Base-by-base conservation (phyloP, 2,797 vertebrate species). In the Acanthurus leucopareius region DNA sequence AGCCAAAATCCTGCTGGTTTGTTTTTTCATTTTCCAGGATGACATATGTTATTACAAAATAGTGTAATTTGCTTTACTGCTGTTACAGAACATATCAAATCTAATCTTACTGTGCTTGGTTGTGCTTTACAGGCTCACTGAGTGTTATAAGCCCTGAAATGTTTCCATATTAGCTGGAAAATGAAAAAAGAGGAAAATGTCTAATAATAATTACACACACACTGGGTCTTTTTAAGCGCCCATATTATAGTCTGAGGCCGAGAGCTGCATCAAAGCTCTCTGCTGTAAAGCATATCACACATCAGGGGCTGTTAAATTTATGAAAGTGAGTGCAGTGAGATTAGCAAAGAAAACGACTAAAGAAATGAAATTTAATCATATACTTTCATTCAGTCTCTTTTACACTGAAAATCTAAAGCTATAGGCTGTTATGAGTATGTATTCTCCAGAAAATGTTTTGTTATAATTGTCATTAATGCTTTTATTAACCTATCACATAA, bases 111-210 rank as follows among this genome's bases (percentile, higher is more conserved):
- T 47, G 52, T 20, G 1, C 48, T 74, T 62, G 79, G 59, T 67
- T 35, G 14, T 13, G 72, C 16, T 77, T 75, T 73, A 65, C 56
- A 77, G 75, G 42, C 69, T 77, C 70, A 0, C 63, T 57, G 69
- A 77, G 69, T 13, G 74, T 57, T 71, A 35, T 10, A 75, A 45
- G n/a, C 76, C 44, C 68, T 63, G 77, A 84, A 87, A 84, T 72
- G 79, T 89, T 91, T 91, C 89, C 86, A 86, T 86, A 88, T 86
- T 90, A 87, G 79, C 52, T 0, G 9, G 25, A 67, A 67, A 63
- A 67, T 65, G n/a, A 49, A 32, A 54, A 54, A 71, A 64, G 51
- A 78, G 51, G 52, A 79, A 85, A 76, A 78, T 1, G 22, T 72
- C 75, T 87, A 75, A 74, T 87, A 86, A 84, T 86, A 59, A 88